Conservation (phyloP, 2,797 vertebrate genomes). For the Neostethus bicornis region DNA sequence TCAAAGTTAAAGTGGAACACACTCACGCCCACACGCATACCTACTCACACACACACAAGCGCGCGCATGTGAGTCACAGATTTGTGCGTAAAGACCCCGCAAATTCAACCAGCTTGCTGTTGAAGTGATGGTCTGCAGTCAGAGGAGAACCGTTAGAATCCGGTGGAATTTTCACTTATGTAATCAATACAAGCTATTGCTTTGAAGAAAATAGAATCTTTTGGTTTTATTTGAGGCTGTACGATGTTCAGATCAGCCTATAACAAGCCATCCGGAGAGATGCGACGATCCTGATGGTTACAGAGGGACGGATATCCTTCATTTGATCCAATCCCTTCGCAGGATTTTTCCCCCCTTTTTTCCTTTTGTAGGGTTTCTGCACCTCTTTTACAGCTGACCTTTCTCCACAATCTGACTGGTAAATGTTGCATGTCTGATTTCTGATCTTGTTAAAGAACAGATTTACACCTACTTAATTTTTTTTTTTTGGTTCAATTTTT, state of each 20-base stretch:
- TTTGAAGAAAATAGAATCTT: slow-evolving; percentile 22
- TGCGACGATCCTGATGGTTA: slow-evolving; percentile 66
- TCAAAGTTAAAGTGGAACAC: slow-evolving; percentile 67
- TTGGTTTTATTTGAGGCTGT: slow-evolving; percentile 38
- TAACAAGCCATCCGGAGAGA: slow-evolving; percentile 55
- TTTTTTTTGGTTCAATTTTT: background rate
- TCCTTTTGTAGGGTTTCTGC: slow-evolving; percentile 36
- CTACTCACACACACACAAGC: slow-evolving; percentile 10
- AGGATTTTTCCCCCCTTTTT: slow-evolving; percentile 9
- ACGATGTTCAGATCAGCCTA: slow-evolving; percentile 51
- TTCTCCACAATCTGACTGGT: slow-evolving; percentile 34
- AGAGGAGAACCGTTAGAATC: slow-evolving; percentile 61
- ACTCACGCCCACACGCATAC: slow-evolving; percentile 46
- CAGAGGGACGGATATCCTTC: slow-evolving; percentile 66
- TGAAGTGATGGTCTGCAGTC: slow-evolving; percentile 74
- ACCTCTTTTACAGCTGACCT: slow-evolving; percentile 40
- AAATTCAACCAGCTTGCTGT: slow-evolving; percentile 68
- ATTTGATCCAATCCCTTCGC: slow-evolving; percentile 59
- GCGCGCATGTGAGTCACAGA: slow-evolving; percentile 36
- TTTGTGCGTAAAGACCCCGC: slow-evolving; percentile 51
- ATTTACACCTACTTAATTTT: slow-evolving; percentile 17
- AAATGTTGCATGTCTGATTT: slow-evolving; percentile 13
- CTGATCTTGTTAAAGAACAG: slow-evolving; percentile 4
- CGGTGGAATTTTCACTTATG: slow-evolving; percentile 64
- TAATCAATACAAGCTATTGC: slow-evolving; percentile 56